These are phyloP conservation scores for Ataeniobius toweri DNA, from an alignment of 2,797 vertebrate genomes.

Conservation along the genomic window DNA sequence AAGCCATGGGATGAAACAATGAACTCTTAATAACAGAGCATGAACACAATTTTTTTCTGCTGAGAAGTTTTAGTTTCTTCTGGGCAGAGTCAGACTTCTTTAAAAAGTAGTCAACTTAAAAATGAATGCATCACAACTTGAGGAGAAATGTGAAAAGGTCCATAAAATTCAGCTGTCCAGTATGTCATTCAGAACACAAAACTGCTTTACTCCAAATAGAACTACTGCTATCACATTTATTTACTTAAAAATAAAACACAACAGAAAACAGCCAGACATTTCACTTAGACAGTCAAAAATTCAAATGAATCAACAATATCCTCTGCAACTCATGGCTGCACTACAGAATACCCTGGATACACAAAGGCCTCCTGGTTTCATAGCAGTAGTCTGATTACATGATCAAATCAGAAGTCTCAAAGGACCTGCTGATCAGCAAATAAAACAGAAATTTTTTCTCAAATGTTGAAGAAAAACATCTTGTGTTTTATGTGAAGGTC, in stretches of 20 bases:
- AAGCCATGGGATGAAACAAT: slow-evolving; percentile 64
- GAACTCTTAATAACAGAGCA: slow-evolving; percentile 4
- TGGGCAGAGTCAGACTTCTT: neutral
- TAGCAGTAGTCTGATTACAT: neutral
- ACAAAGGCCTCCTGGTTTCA: too few relatives aligned
- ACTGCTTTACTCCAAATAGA: too few relatives aligned
- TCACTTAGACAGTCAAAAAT: neutral
- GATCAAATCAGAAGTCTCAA: neutral
- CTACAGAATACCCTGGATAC: too few relatives aligned
- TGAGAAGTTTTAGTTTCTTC: neutral
- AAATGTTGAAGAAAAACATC: neutral
- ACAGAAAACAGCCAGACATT: neutral
- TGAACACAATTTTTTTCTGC: neutral
- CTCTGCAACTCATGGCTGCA: neutral
- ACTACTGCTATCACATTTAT: neutral
- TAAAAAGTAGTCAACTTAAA: neutral
- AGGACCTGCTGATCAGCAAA: neutral
- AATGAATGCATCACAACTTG: neutral
- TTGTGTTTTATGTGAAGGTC: neutral
- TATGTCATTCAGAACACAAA: neutral
- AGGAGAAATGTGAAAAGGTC: neutral
- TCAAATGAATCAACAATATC: neutral
- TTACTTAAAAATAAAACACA: neutral
- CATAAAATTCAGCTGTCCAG: neutral
- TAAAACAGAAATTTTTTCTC: neutral